phyloP scores from a whole-genome alignment of 2,797 vertebrate species.

The Eospalax fontanierii region DNA sequence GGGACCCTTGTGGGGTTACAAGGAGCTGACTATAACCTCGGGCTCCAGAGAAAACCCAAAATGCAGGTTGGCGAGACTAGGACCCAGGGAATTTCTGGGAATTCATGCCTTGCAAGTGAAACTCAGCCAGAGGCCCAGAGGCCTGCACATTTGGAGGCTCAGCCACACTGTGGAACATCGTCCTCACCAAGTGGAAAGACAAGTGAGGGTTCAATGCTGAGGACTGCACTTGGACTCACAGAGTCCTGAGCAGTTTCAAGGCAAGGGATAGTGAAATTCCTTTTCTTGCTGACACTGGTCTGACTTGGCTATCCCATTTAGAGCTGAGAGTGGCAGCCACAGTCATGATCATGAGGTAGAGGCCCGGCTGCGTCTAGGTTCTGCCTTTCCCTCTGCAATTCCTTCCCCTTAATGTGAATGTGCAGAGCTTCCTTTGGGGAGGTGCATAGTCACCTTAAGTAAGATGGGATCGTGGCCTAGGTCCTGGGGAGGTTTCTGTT shows the following conservation, averaged over 20 bases:
- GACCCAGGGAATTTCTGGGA: not conserved
- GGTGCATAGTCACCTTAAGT: too few species aligned
- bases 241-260: rapidly evolving
- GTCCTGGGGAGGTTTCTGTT: not conserved
- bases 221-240: not conserved
- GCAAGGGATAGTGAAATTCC: not conserved
- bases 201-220: not conserved
- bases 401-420: not conserved
- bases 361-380: not conserved
- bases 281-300: not conserved
- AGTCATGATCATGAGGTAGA: not conserved
- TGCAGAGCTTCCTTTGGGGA: not conserved
- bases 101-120: too few species aligned
- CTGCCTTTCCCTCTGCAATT: not conserved
- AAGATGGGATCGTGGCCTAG: not conserved
- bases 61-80: not conserved
- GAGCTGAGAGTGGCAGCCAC: too few species aligned
- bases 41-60: not conserved
- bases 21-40: not conserved
- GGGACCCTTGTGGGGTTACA: too few species aligned
- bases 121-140: not conserved
- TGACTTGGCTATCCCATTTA: not conserved
- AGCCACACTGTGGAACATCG: not conserved
- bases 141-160: not conserved
- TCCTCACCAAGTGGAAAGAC: not conserved